A percentile compares a stretch with the other conserved stretches of the same genome.
phyloP scores from a whole-genome alignment of 2,113 vertebrate genomes.

The Aplodontia rufa region DNA sequence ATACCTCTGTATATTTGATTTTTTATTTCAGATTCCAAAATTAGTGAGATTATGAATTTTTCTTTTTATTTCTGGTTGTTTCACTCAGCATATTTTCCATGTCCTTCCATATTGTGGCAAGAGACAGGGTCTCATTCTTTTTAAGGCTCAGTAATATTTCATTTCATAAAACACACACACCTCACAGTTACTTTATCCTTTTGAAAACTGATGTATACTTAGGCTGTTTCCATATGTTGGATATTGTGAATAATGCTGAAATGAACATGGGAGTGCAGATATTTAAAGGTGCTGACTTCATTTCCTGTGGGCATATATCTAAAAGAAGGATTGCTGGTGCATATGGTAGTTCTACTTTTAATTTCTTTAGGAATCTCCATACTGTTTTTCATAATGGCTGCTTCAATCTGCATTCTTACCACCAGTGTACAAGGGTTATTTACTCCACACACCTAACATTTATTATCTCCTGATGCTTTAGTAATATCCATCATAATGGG shows the following conservation, averaged over 20 bases:
- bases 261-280: not conserved
- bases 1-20: not conserved
- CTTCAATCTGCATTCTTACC: not conserved
- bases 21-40: not conserved
- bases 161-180: not conserved
- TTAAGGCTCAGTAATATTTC: not conserved
- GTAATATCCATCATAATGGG: not conserved
- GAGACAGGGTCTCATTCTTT: not conserved
- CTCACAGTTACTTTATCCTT: not conserved
- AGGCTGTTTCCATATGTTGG: not conserved
- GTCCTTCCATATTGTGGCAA: not conserved
- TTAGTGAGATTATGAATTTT: not conserved
- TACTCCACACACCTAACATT: not conserved
- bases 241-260: not conserved
- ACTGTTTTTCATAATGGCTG: not conserved
- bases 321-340: not conserved
- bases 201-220: not conserved
- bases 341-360: not conserved
- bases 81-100: not conserved
- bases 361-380: not conserved
- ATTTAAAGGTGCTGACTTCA: not conserved
- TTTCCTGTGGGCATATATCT: not conserved
- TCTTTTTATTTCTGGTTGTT: not conserved
- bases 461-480: not conserved
- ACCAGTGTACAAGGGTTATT: not conserved